Conservation (phyloP, 2,888 invertebrate genomes). For the Hypena proboscidalis region DNA sequence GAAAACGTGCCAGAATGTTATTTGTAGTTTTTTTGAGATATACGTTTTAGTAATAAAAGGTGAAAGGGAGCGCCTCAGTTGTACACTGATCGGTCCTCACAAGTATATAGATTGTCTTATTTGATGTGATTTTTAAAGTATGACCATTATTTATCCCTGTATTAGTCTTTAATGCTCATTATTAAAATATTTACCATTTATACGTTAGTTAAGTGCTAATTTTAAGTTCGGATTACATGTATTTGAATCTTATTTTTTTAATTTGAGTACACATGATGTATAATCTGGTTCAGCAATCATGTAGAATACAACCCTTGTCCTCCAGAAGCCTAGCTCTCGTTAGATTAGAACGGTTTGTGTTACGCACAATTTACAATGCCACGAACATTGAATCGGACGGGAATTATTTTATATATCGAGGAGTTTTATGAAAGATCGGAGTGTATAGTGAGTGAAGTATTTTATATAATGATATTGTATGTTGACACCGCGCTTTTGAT, state of each 20-base stretch:
- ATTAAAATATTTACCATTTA: constrained; percentile 80
- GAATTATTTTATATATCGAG: constrained; percentile 47
- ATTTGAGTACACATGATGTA: constrained; percentile 47
- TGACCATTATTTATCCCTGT: constrained; percentile 79
- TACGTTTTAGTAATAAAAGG: constrained; percentile 62
- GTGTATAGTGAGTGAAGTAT: constrained; percentile 58
- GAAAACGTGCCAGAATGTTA: constrained; percentile 81
- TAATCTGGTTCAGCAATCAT: constrained; percentile 66
- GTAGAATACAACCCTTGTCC: constrained; percentile 57
- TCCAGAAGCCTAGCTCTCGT: constrained; percentile 61
- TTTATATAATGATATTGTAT: constrained; percentile 51
- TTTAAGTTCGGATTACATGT: constrained; percentile 69
- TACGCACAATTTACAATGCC: constrained; percentile 70
- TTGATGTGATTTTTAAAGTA: constrained; percentile 73
- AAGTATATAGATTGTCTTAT: constrained; percentile 59
- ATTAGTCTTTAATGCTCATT: constrained; percentile 82
- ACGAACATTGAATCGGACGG: constrained; percentile 36
- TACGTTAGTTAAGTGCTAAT: constrained; percentile 70
- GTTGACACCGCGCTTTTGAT: constrained; percentile 58
- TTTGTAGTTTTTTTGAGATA: constrained; percentile 72
- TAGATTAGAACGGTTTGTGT: constrained; percentile 62
- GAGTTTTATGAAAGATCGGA: constrained; percentile 49
- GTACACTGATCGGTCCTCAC: constrained; percentile 51
- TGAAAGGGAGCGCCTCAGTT: constrained; percentile 65
- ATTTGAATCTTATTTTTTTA: constrained; percentile 62